Base-by-base conservation (phyloP, 1,140 invertebrate genomes). In the Sinonovacula constricta region DNA sequence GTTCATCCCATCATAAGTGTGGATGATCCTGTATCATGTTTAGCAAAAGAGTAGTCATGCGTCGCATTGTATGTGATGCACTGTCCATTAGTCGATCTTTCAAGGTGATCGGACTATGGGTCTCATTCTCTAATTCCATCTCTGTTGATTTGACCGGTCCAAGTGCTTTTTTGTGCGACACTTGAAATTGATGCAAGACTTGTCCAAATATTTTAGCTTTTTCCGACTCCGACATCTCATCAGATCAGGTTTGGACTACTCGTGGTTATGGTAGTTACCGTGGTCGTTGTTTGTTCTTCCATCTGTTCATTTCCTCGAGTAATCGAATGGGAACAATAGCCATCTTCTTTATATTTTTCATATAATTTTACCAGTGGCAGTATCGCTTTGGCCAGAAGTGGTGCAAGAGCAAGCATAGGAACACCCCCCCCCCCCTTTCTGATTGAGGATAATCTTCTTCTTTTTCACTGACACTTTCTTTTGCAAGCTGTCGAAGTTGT, bases 141-240 rank as follows among this genome's bases (percentile, higher is more conserved):
- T 7, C 5, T 2, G 30, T 28, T 34, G 10, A 7, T 33, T 28
- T 10, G 7, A 4, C 22, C 12, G 60, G n/a, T n/a, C n/a, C n/a
- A n/a, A n/a, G n/a, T n/a, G n/a, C n/a, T n/a, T 67, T 67, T 28
- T 67, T 67, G 30, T 67, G 39, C 3, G 65, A 22, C 45, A 51
- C 10, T 28, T 51, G 65, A 53, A 67, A 53, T 67, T 30, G 22
- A 18, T 67, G 49, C 22, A 67, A 53, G 10, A 18, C 22, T 67
- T 67, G 15, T 3, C 65, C 65, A 53, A n/a, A 67, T n/a, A 51
- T 0, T 14, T 67, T 10, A 30, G 65, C 65, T 30, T 51, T 67
- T 67, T n/a, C 45, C 15, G n/a, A n/a, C 34, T 67, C 65, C 1
- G 45, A 67, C 49, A 67, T 18, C 15, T 53, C 14, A n/a, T 67